A percentile compares a stretch with the other conserved stretches of the same genome.
These are phyloP conservation scores for Chaitophorus viminalis DNA, from an alignment of 2,888 invertebrate genomes.

Conservation along the genomic window DNA sequence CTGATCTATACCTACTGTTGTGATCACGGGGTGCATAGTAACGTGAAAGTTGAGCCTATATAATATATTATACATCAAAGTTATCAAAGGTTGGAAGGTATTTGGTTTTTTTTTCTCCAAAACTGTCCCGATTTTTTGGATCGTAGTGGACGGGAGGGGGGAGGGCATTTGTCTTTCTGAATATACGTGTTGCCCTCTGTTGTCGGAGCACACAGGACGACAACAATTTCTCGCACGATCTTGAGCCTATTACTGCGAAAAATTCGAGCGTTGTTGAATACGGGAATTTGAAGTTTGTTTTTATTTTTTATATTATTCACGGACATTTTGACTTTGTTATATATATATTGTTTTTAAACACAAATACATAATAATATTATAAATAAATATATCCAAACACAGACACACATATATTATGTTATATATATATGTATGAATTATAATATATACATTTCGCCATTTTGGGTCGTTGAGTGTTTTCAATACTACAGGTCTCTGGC, in stretches of 20 bases:
- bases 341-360: background rate
- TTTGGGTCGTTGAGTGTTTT: background rate
- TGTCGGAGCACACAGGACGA: background rate
- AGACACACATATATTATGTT: background rate
- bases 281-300: too few relatives aligned
- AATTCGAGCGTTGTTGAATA: too few relatives aligned
- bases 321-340: background rate
- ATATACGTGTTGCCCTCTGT: background rate
- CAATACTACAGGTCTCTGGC: constrained; percentile 56
- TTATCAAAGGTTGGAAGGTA: too few relatives aligned
- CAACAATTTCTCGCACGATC: background rate
- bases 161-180: too few relatives aligned
- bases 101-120: too few relatives aligned
- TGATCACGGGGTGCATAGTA: too few relatives aligned
- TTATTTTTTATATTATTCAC: background rate
- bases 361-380: background rate
- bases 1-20: too few relatives aligned
- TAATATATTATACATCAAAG: too few relatives aligned
- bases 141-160: too few relatives aligned
- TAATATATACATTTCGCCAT: constrained; percentile 14
- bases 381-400: background rate
- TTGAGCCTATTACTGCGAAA: too few relatives aligned
- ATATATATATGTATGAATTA: background rate
- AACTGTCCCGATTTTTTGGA: too few relatives aligned
- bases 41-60: too few relatives aligned